Conservation (phyloP, 1,140 invertebrate genomes). For the Linepithema humile region DNA sequence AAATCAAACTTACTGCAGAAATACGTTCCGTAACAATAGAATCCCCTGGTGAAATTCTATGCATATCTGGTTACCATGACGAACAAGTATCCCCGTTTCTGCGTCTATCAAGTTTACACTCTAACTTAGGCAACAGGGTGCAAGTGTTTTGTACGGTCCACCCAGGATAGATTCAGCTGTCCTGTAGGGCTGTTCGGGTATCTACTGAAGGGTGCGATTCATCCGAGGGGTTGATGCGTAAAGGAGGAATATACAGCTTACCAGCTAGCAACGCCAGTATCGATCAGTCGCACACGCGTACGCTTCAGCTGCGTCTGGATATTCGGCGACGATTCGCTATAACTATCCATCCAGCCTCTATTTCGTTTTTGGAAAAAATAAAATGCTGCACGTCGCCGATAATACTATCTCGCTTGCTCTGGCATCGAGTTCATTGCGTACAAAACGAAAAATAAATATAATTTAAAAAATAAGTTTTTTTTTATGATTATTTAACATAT, state of each 20-base stretch:
- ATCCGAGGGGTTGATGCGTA: conserved; percentile 53
- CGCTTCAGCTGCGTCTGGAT: conserved; percentile 24
- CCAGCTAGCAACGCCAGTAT: conserved; percentile 71
- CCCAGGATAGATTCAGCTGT: conserved; percentile 19
- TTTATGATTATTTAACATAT: background rate
- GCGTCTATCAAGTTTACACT: background rate
- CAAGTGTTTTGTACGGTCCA: conserved; percentile 17
- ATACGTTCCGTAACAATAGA: background rate
- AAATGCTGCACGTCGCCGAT: background rate
- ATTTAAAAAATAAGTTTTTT: background rate
- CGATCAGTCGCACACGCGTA: conserved; percentile 66
- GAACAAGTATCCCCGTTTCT: background rate
- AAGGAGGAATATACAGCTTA: conserved; percentile 65
- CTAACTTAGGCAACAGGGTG: conserved; percentile 28
- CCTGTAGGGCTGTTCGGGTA: conserved; percentile 6
- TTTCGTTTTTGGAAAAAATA: background rate
- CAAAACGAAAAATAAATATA: background rate
- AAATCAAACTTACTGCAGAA: background rate
- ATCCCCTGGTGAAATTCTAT: background rate
- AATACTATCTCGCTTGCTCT: background rate
- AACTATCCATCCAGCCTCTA: conserved; percentile 48
- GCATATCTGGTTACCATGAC: background rate
- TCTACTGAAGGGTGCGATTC: conserved; percentile 48
- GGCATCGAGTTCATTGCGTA: too few relatives aligned
- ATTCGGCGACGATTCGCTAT: conserved; percentile 39